These are phyloP conservation scores for Geococcyx californianus DNA, from an alignment of 2,113 vertebrate species.

Conservation along the genomic window DNA sequence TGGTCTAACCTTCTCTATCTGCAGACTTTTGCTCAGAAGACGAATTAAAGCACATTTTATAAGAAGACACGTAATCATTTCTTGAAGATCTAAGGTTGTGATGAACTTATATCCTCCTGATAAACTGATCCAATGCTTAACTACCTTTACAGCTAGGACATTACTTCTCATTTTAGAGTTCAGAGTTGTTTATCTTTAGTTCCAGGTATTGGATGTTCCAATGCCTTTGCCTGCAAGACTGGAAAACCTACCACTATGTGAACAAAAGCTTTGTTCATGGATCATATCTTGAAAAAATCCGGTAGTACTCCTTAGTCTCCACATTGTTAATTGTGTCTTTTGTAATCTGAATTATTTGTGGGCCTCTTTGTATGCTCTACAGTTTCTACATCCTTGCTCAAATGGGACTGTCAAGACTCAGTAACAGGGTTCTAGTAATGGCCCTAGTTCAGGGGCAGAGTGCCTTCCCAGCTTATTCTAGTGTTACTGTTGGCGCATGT, in stretches of 20 bases:
- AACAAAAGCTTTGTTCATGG: background rate
- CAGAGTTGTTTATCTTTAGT: background rate
- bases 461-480: background rate
- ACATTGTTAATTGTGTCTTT: background rate
- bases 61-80: background rate
- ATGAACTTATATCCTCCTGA: background rate
- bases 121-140: background rate
- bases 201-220: background rate
- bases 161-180: background rate
- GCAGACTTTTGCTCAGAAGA: background rate
- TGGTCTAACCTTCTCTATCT: background rate
- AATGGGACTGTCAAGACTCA: background rate
- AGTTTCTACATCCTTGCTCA: background rate
- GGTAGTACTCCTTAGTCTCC: background rate
- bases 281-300: background rate
- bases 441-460: background rate
- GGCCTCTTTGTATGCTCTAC: background rate
- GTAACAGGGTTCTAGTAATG: background rate
- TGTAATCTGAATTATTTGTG: background rate
- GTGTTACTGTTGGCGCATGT: background rate
- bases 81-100: background rate
- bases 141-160: background rate
- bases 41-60: background rate
- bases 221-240: background rate
- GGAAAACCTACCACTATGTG: background rate